A percentile compares a stretch with the other conserved stretches of the same genome.
These are phyloP conservation scores for Anaspis maculata DNA, from an alignment of 2,888 invertebrate species.

Conservation along the genomic window DNA sequence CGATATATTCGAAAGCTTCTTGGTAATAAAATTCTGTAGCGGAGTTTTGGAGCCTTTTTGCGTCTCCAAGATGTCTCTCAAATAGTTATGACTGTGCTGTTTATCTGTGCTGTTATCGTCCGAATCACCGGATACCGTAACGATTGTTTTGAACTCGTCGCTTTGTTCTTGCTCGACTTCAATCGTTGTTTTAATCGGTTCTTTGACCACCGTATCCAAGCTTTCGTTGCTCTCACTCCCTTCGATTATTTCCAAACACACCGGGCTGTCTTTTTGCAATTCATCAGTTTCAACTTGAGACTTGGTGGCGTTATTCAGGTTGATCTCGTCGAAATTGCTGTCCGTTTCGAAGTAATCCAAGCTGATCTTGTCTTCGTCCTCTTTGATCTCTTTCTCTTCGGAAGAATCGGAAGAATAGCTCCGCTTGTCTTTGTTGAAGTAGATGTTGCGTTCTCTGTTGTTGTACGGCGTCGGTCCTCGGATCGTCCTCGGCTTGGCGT, in stretches of 20 bases:
- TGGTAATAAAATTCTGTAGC: slow-evolving; percentile 38
- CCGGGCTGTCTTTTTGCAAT: no score
- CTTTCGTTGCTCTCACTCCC: neutral
- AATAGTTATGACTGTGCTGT: slow-evolving; percentile 39
- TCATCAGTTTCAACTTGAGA: no score
- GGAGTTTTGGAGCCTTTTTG: slow-evolving; percentile 40
- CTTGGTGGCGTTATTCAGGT: slow-evolving; percentile 29
- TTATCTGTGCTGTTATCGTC: slow-evolving; percentile 27
- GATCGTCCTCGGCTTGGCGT: slow-evolving; percentile 33
- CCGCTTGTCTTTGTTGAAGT: slow-evolving; percentile 23
- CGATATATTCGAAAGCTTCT: slow-evolving; percentile 35
- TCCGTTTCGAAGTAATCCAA: slow-evolving; percentile 27
- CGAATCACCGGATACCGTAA: slow-evolving; percentile 25
- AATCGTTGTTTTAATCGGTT: neutral
- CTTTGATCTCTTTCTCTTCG: slow-evolving; percentile 8
- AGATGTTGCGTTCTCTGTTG: slow-evolving; percentile 18
- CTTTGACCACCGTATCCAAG: neutral
- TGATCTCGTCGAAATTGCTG: slow-evolving; percentile 33
- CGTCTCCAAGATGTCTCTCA: slow-evolving; percentile 38
- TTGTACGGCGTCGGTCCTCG: slow-evolving; percentile 32
- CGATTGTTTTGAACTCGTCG: slow-evolving; percentile 33
- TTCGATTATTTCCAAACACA: slow-evolving; percentile 10
- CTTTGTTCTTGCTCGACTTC: slow-evolving; percentile 2
- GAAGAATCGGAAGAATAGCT: slow-evolving; percentile 13
- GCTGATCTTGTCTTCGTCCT: slow-evolving; percentile 16